phyloP scores from a whole-genome alignment of 2,113 vertebrate species.

The Cercopithecus mona region DNA sequence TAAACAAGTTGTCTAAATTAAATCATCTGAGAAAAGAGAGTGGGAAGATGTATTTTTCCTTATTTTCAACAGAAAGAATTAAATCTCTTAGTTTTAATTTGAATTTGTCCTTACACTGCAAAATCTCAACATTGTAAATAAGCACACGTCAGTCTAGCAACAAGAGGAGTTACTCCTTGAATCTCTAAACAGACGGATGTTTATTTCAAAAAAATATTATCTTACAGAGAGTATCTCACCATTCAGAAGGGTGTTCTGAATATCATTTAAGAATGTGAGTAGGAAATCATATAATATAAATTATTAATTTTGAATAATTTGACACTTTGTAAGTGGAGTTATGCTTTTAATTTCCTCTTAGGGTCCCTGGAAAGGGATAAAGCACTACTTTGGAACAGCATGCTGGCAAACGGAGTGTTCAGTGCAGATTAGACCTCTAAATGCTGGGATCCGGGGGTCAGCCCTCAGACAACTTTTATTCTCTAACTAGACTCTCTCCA shows the following conservation, averaged over 20 bases:
- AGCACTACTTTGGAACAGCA: too few species aligned
- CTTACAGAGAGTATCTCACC: neutral
- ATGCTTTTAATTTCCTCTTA: neutral
- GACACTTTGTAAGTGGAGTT: neutral
- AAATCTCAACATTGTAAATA: neutral
- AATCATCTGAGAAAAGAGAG: neutral
- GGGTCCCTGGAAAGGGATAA: neutral
- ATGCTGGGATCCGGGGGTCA: too few species aligned
- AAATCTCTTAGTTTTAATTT: neutral
- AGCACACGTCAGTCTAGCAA: neutral
- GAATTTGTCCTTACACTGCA: neutral
- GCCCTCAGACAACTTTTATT: neutral
- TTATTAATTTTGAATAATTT: neutral
- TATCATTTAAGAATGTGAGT: neutral
- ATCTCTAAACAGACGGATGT: neutral
- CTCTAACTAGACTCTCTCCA: neutral
- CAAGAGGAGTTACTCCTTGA: neutral
- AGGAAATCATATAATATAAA: neutral
- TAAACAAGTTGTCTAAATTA: neutral
- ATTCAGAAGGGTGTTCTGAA: neutral
- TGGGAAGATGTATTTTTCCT: neutral
- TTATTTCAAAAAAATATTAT: neutral
- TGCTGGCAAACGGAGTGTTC: fast-evolving
- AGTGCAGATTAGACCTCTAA: neutral
- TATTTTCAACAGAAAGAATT: neutral